Conservation (phyloP, 2,113 vertebrate genomes). For the Thamnophis sirtalis region DNA sequence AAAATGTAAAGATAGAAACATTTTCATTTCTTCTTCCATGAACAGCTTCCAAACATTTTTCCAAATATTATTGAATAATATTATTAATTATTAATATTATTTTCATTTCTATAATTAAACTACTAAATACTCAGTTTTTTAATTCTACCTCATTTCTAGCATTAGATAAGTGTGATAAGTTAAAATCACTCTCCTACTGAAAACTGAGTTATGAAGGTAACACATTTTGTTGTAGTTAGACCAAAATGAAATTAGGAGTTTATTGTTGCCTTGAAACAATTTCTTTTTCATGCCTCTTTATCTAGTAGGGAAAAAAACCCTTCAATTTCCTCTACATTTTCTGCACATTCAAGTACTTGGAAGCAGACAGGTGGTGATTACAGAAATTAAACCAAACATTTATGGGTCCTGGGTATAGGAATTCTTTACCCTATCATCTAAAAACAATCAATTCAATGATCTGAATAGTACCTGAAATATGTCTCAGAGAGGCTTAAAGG, state of each 20-base stretch:
- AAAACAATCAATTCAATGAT: neutral
- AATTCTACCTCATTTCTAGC: neutral
- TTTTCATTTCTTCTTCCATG: neutral
- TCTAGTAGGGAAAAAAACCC: neutral
- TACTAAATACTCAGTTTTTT: neutral
- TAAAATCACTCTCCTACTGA: neutral
- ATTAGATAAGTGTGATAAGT: neutral
- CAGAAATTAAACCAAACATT: neutral
- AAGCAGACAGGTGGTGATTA: neutral
- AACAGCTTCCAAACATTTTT: neutral
- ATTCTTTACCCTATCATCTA: neutral
- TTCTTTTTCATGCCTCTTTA: neutral
- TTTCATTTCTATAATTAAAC: neutral
- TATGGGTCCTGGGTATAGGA: neutral
- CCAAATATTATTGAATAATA: neutral
- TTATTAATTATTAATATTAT: too few species aligned
- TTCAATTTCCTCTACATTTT: neutral
- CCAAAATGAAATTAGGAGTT: neutral
- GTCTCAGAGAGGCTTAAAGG: neutral
- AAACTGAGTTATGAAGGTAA: neutral
- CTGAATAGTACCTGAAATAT: neutral
- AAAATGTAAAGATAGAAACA: neutral
- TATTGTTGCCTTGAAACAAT: neutral
- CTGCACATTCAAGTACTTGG: neutral
- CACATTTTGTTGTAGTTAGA: neutral